Evolutionary conservation across 2,888 invertebrate species (phyloP), one percentile per base, ranked within the genome.

Genomic region (Campopleginae sp.): DNA sequence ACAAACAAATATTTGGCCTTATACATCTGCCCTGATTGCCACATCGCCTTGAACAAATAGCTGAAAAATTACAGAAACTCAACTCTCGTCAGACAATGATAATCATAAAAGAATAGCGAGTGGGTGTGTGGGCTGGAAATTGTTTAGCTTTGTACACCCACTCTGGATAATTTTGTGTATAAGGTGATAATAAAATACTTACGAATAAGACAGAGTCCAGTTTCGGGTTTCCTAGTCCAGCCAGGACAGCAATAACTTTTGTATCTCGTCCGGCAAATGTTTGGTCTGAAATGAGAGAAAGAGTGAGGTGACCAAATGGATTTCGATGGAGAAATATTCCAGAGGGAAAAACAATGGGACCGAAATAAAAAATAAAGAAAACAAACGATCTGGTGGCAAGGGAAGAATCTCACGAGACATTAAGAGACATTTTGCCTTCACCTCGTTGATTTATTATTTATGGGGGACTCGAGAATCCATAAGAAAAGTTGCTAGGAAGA

Each of bases 221-320:
- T 96, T 88, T 96, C 95, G 5, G 95, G 95, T 89, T 97, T 96
- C 89, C 96, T 95, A 23, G 96, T 95, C 98, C 98, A 98, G 17
- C 98, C 98, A 2, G 97, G 97, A 94, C 98, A 98, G 94, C 98
- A 98, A 93, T 96, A 96, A 92, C 96, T 96, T 92, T 96, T 95
- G 92, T 95, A 95, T 88, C 96, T 95, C 85, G 96, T 96, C 90
- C 97, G 95, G 93, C 98, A 98, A 72, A 97, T 96, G 94, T 98
- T 97, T 2, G 97, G 97, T 77, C 97, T 98, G 95, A 19, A 68
- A 68, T 58, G 5, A 8, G 38, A 51, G 12, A 48, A 12, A 71
- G 3, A 71, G 19, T 6, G 4, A 33, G 12, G 19, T 14, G 0
- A n/a, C 17, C 10, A 0, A 58, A 6, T n/a, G 12, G 5, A 6